Conservation (phyloP, 1,140 invertebrate genomes). For the Papilio xuthus region DNA sequence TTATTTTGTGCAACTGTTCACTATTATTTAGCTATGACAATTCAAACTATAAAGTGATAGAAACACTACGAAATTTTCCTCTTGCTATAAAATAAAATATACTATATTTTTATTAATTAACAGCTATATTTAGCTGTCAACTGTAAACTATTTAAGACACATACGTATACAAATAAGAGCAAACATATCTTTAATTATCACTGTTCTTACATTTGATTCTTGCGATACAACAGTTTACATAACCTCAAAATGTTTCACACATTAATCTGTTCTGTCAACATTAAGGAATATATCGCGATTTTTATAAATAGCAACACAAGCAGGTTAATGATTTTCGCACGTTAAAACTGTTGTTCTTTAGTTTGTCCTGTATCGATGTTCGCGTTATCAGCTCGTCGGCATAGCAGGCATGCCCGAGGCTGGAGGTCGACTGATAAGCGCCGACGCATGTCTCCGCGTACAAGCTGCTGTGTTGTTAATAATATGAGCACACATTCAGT, state of each 20-base stretch:
- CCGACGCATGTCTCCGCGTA: slow-evolving; percentile 54
- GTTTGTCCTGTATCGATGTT: slow-evolving; percentile 13
- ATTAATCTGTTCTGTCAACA: neutral
- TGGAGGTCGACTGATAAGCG: slow-evolving; percentile 70
- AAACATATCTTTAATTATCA: slow-evolving; percentile 11
- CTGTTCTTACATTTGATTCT: neutral
- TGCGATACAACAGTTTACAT: slow-evolving; percentile 8
- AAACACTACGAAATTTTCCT: slow-evolving; percentile 29
- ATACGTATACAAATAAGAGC: slow-evolving; percentile 1
- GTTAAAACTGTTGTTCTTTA: slow-evolving; percentile 18
- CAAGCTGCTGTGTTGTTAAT: slow-evolving; percentile 38
- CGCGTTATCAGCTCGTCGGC: slow-evolving; percentile 41
- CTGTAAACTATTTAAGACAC: neutral
- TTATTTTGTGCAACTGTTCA: slow-evolving; percentile 1
- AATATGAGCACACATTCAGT: slow-evolving; percentile 21
- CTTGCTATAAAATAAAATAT: neutral
- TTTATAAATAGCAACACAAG: neutral
- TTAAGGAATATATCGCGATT: neutral
- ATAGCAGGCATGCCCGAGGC: slow-evolving; percentile 48
- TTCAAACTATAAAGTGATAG: neutral
- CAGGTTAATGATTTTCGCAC: neutral
- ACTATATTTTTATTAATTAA: neutral
- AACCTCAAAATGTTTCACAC: slow-evolving; percentile 5
- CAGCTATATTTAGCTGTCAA: neutral
- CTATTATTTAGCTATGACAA: neutral